Evolutionary conservation across 1,140 invertebrate species (phyloP).

Genomic region (Drosophila melanica): DNA sequence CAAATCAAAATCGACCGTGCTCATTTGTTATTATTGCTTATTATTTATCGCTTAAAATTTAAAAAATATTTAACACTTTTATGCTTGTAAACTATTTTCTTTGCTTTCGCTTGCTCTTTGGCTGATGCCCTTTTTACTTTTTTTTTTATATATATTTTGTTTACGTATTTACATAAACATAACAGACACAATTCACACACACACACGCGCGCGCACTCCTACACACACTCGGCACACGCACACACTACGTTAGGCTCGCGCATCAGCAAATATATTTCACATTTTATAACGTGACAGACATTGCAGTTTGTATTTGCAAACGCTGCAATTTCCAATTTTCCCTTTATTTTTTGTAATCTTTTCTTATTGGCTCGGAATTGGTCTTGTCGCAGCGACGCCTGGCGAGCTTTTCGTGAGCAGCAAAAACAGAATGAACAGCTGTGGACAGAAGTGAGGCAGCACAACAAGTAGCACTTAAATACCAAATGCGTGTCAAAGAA

Average conservation of each 20-base stretch:
- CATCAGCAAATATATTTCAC: slow-evolving; percentile 22
- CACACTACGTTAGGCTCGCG: slow-evolving; percentile 34
- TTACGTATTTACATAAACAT: slow-evolving; percentile 44
- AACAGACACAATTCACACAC: slow-evolving; percentile 6
- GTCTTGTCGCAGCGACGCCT: slow-evolving; percentile 16
- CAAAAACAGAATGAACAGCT: slow-evolving; percentile 50
- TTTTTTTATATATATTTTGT: slow-evolving; percentile 18
- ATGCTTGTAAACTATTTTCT: slow-evolving; percentile 28
- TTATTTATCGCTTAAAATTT: slow-evolving; percentile 24
- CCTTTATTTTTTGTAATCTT: slow-evolving; percentile 30
- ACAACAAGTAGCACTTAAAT: background rate
- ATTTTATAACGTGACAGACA: slow-evolving; percentile 48
- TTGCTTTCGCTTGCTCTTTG: background rate
- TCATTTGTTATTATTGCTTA: slow-evolving; percentile 57
- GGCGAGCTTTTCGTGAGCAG: slow-evolving; percentile 25
- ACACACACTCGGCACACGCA: slow-evolving; percentile 24
- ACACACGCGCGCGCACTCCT: slow-evolving; percentile 24
- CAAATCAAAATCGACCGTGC: slow-evolving; percentile 52
- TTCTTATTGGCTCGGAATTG: slow-evolving; percentile 14
- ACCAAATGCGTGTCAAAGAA: background rate
- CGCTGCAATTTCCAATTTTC: slow-evolving; percentile 14
- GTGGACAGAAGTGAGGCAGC: slow-evolving; percentile 8
- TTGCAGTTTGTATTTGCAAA: slow-evolving; percentile 46
- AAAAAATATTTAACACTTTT: background rate
- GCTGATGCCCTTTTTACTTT: background rate